phyloP scores from a whole-genome alignment of 2,888 invertebrate genomes.

The Notodonta ziczac region DNA sequence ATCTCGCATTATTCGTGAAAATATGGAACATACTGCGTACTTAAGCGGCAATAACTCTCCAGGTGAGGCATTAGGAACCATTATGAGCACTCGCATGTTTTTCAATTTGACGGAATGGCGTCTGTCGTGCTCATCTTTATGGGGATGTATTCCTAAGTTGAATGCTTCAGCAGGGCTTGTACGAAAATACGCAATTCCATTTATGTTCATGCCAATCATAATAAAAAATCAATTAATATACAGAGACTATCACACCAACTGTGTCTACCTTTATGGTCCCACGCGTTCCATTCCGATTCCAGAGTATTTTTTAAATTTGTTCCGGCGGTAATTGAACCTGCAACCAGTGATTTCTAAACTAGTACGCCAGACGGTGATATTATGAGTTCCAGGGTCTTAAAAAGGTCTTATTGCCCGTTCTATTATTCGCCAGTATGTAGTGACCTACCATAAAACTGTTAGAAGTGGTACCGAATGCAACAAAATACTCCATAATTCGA shows the following conservation, averaged over 20 bases:
- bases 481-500: not conserved
- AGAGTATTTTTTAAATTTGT: no score
- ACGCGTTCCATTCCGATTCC: no score
- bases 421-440: not conserved
- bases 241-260: no score
- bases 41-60: slow-evolving; percentile 71
- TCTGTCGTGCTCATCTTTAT: slow-evolving; percentile 61
- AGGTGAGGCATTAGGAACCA: slow-evolving; percentile 73
- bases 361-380: no score
- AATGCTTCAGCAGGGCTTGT: slow-evolving; percentile 30
- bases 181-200: not conserved
- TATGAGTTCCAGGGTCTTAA: no score
- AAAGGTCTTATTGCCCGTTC: no score
- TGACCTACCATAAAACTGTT: slow-evolving; percentile 9
- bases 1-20: slow-evolving; percentile 70
- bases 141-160: slow-evolving; percentile 48
- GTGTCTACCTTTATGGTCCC: no score
- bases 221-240: no score
- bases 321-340: no score
- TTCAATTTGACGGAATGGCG: slow-evolving; percentile 79
- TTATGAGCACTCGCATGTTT: slow-evolving; percentile 78
- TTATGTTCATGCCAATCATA: not conserved
- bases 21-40: slow-evolving; percentile 76
- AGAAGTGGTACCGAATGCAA: slow-evolving; percentile 11
- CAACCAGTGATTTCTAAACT: no score